Evolutionary conservation across 2,113 vertebrate genomes (phyloP), one percentile per base, ranked within the genome.

Genomic region (Stomatorhinus ivindoensis): DNA sequence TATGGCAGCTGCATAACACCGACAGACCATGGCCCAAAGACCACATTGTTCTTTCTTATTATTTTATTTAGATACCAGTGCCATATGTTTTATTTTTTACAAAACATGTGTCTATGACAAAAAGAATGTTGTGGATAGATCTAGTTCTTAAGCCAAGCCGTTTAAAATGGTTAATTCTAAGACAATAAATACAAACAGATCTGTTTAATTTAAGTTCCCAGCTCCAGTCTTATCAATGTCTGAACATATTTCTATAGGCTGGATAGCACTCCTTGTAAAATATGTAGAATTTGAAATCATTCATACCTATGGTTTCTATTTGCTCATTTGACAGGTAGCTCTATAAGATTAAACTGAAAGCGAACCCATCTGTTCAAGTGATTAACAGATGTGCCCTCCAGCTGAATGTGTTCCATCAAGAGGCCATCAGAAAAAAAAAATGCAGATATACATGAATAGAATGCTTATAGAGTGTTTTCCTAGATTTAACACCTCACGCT

Each of bases 381-480:
- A 87, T 87, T 87, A 87, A 53, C 85, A 87, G 85, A 87, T 55
- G 50, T 87, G 85, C 31, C 50, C 85, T 53, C n/a, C 47, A 87
- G 50, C 85, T 53, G 27, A 87, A 87, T 53, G 50, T 53, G 50
- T 51, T 87, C 85, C 85, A 87, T 87, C 48, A 87, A 87, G 85
- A 24, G 31, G 85, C 85, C 85, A 53, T 87, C 85, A 53, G 48
- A 87, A 51, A 87, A 87, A 51, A 87, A 86, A 53, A 84, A 5
- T 39, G 27, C 13, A 87, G 21, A 35, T 55, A 53, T 53, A 31
- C 50, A 35, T 87, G 27, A 53, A 87, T 50, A 50, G 85, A 87
- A 87, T 87, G 48, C n/a, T 86, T 53, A 53, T 53, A 53, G 47
- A 86, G n/a, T 53, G 85, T 55, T 87, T 87, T 53, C 50, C 85